These are phyloP conservation scores for Mimachlamys varia DNA, from an alignment of 2,888 invertebrate species.

Conservation along the genomic window DNA sequence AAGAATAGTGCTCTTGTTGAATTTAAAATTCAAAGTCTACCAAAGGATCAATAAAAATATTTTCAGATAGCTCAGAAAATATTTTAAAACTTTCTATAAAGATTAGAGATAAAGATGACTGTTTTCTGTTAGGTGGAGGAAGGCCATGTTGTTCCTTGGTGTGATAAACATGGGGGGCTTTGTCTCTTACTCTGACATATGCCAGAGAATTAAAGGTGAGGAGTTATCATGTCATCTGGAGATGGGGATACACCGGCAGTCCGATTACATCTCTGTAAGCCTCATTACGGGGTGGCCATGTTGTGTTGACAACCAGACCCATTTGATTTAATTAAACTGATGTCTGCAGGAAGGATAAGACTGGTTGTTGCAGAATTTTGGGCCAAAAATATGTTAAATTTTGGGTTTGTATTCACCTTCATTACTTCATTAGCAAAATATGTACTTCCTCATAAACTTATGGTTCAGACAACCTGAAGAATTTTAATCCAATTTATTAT, in stretches of 20 bases:
- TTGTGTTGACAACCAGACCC: background rate
- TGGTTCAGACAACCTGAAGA: background rate
- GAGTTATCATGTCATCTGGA: slow-evolving; percentile 12
- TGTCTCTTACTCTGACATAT: background rate
- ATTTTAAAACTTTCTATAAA: background rate
- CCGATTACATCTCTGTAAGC: background rate
- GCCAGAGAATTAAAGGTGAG: slow-evolving; percentile 3
- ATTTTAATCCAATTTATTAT: background rate
- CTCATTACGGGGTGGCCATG: slow-evolving; percentile 9
- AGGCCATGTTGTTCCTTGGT: background rate
- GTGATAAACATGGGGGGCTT: background rate
- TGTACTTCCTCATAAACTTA: background rate
- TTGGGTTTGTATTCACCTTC: background rate
- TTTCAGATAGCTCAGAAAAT: background rate
- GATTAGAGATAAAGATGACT: background rate
- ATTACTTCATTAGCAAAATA: background rate
- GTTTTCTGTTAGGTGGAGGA: background rate
- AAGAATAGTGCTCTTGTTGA: too few species aligned
- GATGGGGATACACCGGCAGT: background rate
- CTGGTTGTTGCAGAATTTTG: background rate
- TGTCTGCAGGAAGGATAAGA: background rate
- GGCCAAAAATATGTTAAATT: background rate
- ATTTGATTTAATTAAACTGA: background rate
- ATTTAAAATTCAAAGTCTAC: too few species aligned
- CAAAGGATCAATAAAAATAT: background rate